These are phyloP conservation scores for Nasonia giraulti DNA, from an alignment of 1,140 invertebrate species.

Conservation along the genomic window DNA sequence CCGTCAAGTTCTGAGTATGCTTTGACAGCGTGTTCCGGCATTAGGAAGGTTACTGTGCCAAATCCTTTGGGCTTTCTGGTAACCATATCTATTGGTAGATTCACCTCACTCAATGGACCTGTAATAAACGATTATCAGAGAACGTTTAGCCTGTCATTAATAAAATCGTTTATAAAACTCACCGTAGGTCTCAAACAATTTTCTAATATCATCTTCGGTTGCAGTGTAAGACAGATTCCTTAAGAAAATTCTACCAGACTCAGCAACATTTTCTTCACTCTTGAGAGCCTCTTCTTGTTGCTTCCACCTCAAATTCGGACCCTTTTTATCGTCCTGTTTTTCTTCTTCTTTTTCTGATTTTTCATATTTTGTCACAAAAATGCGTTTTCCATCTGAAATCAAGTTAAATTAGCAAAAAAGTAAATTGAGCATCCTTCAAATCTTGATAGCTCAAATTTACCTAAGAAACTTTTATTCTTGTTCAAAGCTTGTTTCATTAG, in stretches of 20 bases:
- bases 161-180: slow-evolving; percentile 54
- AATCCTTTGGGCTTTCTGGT: slow-evolving; percentile 95
- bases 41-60: slow-evolving; percentile 93
- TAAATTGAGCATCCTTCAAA: neutral
- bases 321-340: slow-evolving; percentile 46
- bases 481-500: slow-evolving; percentile 87
- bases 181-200: slow-evolving; percentile 93
- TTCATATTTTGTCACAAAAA: slow-evolving; percentile 80
- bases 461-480: slow-evolving; percentile 91
- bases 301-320: slow-evolving; percentile 78
- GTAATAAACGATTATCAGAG: slow-evolving; percentile 48
- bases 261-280: slow-evolving; percentile 88
- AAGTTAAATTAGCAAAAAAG: slow-evolving; percentile 17
- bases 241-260: slow-evolving; percentile 95
- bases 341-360: slow-evolving; percentile 66
- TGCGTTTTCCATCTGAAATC: slow-evolving; percentile 78
- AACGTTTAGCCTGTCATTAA: neutral
- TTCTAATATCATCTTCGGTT: slow-evolving; percentile 90
- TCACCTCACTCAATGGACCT: slow-evolving; percentile 92
- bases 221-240: slow-evolving; percentile 93
- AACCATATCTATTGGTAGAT: slow-evolving; percentile 90
- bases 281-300: slow-evolving; percentile 82
- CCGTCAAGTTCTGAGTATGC: slow-evolving; percentile 94
- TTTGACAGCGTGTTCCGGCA: slow-evolving; percentile 95
- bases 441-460: slow-evolving; percentile 70